Percentiles rank a stretch among this genome's conserved stretches.
Conservation (phyloP, 2,888 invertebrate species). For the Leucophora obtusa region DNA sequence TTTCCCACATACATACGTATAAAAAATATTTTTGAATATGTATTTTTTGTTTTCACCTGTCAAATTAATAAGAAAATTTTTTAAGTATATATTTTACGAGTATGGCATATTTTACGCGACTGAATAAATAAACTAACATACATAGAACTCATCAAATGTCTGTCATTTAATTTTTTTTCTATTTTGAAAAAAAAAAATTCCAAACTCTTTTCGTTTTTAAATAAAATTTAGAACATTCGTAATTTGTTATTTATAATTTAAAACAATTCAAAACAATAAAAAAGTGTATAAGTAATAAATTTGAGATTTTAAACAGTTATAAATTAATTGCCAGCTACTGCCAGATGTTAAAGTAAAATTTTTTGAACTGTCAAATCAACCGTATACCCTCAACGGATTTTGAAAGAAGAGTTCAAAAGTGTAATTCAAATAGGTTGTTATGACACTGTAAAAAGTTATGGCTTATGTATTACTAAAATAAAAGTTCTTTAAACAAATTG, state of each 20-base stretch:
- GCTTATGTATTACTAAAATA: too few species aligned
- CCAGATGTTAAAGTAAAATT: too few species aligned
- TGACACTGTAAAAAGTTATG: too few species aligned
- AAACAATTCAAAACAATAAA: neutral
- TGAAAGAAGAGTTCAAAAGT: too few species aligned
- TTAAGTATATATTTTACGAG: conserved; percentile 5
- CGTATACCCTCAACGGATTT: too few species aligned
- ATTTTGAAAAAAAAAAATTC: neutral
- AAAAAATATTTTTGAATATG: conserved; percentile 6
- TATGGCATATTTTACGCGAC: conserved; percentile 18
- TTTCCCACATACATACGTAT: conserved; percentile 16
- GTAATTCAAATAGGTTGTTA: too few species aligned
- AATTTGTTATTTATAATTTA: neutral
- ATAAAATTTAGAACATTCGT: neutral
- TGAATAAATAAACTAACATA: conserved; percentile 8
- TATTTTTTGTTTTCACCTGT: conserved; percentile 38
- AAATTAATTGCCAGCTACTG: too few species aligned
- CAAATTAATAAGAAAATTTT: conserved; percentile 35
- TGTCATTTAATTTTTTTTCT: conserved; percentile 3
- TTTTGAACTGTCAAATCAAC: too few species aligned
- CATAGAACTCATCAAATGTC: conserved; percentile 15
- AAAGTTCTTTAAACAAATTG: too few species aligned
- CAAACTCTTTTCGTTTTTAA: neutral
- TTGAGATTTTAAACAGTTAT: too few species aligned
- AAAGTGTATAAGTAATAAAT: neutral